A percentile compares a stretch with the other conserved stretches of the same genome.
Conservation (phyloP, 2,888 invertebrate genomes). For the Tricholauxania praeusta region DNA sequence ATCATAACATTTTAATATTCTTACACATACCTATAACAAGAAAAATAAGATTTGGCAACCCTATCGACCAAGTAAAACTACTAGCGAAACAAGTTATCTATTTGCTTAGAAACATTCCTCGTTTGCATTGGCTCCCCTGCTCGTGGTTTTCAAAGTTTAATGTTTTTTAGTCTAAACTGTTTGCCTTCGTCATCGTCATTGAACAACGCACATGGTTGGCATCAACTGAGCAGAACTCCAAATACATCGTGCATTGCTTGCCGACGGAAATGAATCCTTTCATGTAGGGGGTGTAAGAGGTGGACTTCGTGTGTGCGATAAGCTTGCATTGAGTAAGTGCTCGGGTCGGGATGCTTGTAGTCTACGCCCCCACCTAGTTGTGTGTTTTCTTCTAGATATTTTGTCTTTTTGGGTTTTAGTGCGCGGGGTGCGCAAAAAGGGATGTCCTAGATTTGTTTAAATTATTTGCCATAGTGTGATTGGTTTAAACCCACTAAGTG, state of each 20-base stretch:
- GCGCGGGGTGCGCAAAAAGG: slow-evolving; percentile 54
- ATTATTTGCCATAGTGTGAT: slow-evolving; percentile 68
- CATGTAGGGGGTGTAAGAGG: slow-evolving; percentile 42
- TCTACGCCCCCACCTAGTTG: slow-evolving; percentile 54
- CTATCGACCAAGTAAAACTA: slow-evolving; percentile 22
- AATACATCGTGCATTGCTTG: slow-evolving; percentile 49
- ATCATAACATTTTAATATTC: too few relatives aligned
- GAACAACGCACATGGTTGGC: slow-evolving; percentile 23
- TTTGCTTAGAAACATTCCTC: slow-evolving; percentile 33
- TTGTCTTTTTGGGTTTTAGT: slow-evolving; percentile 55
- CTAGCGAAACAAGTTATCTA: slow-evolving; percentile 7
- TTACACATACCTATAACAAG: not conserved
- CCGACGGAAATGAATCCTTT: slow-evolving; percentile 56
- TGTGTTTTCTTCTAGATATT: slow-evolving; percentile 42
- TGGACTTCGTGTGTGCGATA: slow-evolving; percentile 45
- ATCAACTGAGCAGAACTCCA: not conserved
- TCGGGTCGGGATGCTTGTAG: slow-evolving; percentile 47
- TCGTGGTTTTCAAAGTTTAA: slow-evolving; percentile 43
- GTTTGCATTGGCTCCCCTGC: slow-evolving; percentile 29
- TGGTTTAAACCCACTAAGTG: slow-evolving; percentile 58
- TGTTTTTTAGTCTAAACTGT: slow-evolving; percentile 56
- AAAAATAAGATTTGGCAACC: slow-evolving; percentile 12
- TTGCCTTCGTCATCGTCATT: slow-evolving; percentile 44
- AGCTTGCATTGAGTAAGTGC: slow-evolving; percentile 49
- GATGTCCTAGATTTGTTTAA: slow-evolving; percentile 68